Evolutionary conservation across 2,113 vertebrate genomes (phyloP), one percentile per base, ranked within the genome.

Genomic region (Sapajus apella): DNA sequence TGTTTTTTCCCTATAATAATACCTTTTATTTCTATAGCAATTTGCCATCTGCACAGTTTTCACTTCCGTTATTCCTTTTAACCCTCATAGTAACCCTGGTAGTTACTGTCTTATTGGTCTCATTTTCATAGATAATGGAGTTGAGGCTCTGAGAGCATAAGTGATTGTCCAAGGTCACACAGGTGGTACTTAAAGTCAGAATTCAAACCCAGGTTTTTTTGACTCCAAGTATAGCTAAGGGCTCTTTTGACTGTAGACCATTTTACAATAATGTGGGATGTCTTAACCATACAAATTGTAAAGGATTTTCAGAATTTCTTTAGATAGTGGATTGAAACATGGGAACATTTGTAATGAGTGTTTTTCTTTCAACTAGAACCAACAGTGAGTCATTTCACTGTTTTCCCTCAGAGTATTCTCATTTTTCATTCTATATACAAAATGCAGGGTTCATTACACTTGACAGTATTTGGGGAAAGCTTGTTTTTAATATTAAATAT

Each of bases 401-500:
- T 91, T 98, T 96, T 91, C 55, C 91, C 79, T 97, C 27, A 61
- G 89, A 95, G 14, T 52, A 92, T 90, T 93, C 83, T 97, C 80
- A 97, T 90, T 96, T 96, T 79, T 97, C 70, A 97, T 87, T 97
- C 79, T 55, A 89, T 43, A 88, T 21, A 94, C 68, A 97, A 93
- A 88, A 70, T 4, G 4, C 45, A 87, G n/a, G 84, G 70, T 85
- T 96, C 55, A 68, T 97, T 97, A 95, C 73, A 95, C 87, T 90
- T 94, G 91, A 91, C 9, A 27, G 91, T 50, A 90, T 70, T 92
- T 94, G 81, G 76, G 90, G 58, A 80, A 96, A 97, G 79, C 75
- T 97, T 85, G n/a, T 83, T 97, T 94, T 98, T 86, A 95, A 97
- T 97, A 95, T 97, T 97, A 96, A 97, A 85, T 93, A 96, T 97